Evolutionary conservation across 2,888 invertebrate genomes (phyloP).

Genomic region (Oxyteleia sp.): DNA sequence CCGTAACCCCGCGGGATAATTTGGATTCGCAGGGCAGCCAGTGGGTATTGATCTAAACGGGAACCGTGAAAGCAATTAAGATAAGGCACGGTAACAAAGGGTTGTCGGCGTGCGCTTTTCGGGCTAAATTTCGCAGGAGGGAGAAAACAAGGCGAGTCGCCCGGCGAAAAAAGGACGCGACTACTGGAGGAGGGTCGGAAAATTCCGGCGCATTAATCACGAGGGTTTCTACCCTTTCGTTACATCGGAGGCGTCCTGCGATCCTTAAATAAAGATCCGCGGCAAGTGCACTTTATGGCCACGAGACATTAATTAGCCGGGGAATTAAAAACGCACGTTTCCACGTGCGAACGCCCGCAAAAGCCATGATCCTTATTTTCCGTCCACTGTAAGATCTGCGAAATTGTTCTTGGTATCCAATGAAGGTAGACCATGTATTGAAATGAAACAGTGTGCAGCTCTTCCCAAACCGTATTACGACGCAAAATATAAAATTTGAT

Average conservation of each 20-base stretch:
- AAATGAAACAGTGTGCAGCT: too few relatives aligned
- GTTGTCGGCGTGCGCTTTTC: slow-evolving; percentile 84
- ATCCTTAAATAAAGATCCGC: slow-evolving; percentile 65
- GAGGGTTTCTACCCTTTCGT: slow-evolving; percentile 74
- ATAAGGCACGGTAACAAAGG: slow-evolving; percentile 87
- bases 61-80: slow-evolving; percentile 87
- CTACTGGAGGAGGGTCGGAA: slow-evolving; percentile 69
- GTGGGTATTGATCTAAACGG: slow-evolving; percentile 86
- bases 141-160: slow-evolving; percentile 56
- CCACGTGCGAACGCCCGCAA: slow-evolving; percentile 35
- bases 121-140: slow-evolving; percentile 76
- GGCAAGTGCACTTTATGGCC: slow-evolving; percentile 70
- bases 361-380: slow-evolving; percentile 7
- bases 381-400: slow-evolving; percentile 9
- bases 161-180: slow-evolving; percentile 67
- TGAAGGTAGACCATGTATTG: not conserved
- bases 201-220: slow-evolving; percentile 77
- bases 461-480: too few relatives aligned
- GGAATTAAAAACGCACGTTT: slow-evolving; percentile 55
- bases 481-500: too few relatives aligned
- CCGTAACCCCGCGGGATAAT: slow-evolving; percentile 79
- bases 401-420: not conserved
- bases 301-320: slow-evolving; percentile 60
- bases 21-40: slow-evolving; percentile 79
- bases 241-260: slow-evolving; percentile 57